Base-by-base conservation (phyloP, 2,888 invertebrate genomes). In the Druceiella hillmani region DNA sequence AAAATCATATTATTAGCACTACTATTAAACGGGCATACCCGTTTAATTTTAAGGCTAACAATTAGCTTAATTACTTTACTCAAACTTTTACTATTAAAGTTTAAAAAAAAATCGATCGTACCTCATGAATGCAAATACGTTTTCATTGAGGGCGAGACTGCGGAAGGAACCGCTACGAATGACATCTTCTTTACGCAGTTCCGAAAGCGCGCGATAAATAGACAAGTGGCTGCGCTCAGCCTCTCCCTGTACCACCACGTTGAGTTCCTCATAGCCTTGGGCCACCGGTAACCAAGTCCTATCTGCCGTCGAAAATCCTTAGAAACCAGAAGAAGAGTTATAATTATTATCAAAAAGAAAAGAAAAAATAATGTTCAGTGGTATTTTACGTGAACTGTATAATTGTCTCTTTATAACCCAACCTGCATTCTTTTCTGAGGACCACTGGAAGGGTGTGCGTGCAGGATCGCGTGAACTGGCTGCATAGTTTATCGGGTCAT, bases 391-490 rank as follows among this genome's bases (percentile, higher is more conserved):
- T n/a, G n/a, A n/a, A n/a, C n/a, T n/a, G n/a, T n/a, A 27, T 5
- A 27, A 27, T 27, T 9, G 11, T 5, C 7, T n/a, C 11, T 6
- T 27, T 6, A 14, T 3, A n/a, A 3, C 15, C 12, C 17, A 54
- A 68, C 84, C 84, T 53, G 79, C 80, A 49, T 76, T 74, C 36
- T 51, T 58, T 0, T 66, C 60, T 14, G 55, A 57, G 51, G 74
- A 76, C 90, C 90, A 90, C 50, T 88, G 88, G 55, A 81, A 87
- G 0, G 89, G 90, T 0, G 88, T 86, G n/a, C 90, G 70, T 28
- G 70, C 77, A 0, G 85, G 84, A 57, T 89, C 88, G 17, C 88
- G 71, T 11, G 81, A 76, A 2, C 66, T 64, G 9, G 65, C 52
- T 11, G 73, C 58, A 54, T 76, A 87, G 28, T 71, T 64, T 16